Evolutionary conservation across 64 coral and sea anemone genomes (phyloP).

Genomic region (Pocillopora damicornis): DNA sequence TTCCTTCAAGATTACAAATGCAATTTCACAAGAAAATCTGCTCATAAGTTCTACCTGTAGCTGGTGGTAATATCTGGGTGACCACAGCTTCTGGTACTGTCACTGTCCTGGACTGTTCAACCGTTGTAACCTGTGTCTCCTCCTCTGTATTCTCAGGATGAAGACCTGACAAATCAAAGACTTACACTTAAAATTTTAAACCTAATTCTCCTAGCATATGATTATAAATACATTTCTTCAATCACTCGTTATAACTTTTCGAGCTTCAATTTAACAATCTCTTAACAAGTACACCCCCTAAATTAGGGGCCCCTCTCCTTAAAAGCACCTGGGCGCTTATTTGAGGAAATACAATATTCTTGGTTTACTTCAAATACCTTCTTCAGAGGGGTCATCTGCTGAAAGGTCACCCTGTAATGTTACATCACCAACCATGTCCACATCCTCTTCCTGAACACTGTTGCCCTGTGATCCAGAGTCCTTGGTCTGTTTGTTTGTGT

Average conservation of each 20-base stretch:
- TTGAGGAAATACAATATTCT: not conserved
- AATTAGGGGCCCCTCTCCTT: too few species aligned
- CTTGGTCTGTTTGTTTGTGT: conserved; percentile 77
- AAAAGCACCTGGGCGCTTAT: too few species aligned
- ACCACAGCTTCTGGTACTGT: conserved; percentile 62
- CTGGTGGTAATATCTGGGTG: conserved; percentile 74
- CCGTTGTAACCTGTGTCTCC: conserved; percentile 8
- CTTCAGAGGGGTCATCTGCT: conserved; percentile 46
- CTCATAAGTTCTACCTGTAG: conserved; percentile 47
- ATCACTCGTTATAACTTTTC: too few species aligned
- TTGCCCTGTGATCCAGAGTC: conserved; percentile 42
- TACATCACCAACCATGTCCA: conserved; percentile 52
- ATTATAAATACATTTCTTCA: too few species aligned
- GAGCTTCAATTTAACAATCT: too few species aligned
- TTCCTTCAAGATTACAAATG: not conserved
- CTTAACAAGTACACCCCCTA: too few species aligned
- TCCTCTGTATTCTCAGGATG: conserved; percentile 15
- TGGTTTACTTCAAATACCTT: conserved; percentile 40
- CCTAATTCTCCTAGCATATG: too few species aligned
- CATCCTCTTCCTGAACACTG: conserved; percentile 25
- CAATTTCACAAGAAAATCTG: not conserved
- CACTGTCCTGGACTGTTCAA: conserved; percentile 18
- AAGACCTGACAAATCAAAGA: conserved; percentile 34
- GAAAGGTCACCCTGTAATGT: conserved; percentile 41
- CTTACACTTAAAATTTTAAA: too few species aligned